Evolutionary conservation across 2,888 invertebrate species (phyloP), one percentile per base, ranked within the genome.

Genomic region (Dendrolimus houi): DNA sequence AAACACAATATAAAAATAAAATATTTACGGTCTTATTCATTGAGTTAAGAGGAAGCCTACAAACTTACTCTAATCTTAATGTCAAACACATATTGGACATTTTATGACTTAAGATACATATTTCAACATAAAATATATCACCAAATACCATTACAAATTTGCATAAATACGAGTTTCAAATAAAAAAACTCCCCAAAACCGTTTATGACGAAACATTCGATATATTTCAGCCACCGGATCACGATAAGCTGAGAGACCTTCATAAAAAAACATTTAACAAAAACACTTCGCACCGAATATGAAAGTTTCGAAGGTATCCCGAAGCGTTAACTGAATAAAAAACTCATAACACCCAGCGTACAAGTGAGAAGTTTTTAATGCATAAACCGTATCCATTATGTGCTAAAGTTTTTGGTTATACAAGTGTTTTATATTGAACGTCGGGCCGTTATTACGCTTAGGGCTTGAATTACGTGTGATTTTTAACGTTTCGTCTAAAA

Each of bases 371-470:
- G 58, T 65, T 68, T 63, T 64, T 69, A 67, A 69, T 66, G 63
- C 58, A 59, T 57, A 58, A 66, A 64, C 64, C 68, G 65, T 71
- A 66, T 70, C 68, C 64, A 67, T 67, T 68, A 64, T 69, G 64
- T 63, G 59, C 47, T 59, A 59, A 60, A 67, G 63, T 64, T 71
- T 66, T 55, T 59, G 56, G 56, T 53, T 29, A 53, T 14, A 29
- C 29, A 29, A 47, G 47, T 9, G 47, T 9, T 47, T 29, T 29
- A 12, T 47, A 47, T 47, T 47, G 47, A 47, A 47, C 47, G 47
- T 10, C 47, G 12, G 47, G 12, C 47, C 47, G 47, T 47, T 47
- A 47, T 47, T 47, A 9, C 47, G 47, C 12, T 29, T 9, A 47
- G 9, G 47, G 47, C 9, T 47, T 47, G 47, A 29, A 29, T 29